Conservation (phyloP, 2,113 vertebrate species). For the Electrona antarctica region DNA sequence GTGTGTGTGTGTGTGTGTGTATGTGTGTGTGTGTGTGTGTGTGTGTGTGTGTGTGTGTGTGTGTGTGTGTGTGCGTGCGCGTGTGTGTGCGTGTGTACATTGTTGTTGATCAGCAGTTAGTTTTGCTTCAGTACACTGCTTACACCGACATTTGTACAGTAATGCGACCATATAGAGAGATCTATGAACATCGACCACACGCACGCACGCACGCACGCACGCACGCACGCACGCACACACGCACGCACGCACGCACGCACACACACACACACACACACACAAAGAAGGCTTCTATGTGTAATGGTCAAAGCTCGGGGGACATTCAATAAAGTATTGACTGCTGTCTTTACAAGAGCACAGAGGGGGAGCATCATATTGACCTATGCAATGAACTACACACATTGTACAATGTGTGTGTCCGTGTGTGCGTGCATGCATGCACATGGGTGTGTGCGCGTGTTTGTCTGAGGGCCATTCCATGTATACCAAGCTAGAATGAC, state of each 20-base stretch:
- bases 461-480: background rate
- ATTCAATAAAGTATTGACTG: slow-evolving; percentile 70
- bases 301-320: slow-evolving; percentile 48
- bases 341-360: slow-evolving; percentile 37
- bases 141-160: slow-evolving; percentile 26
- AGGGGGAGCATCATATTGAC: slow-evolving; percentile 62
- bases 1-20: background rate
- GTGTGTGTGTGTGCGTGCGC: too few relatives aligned
- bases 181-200: slow-evolving; percentile 27
- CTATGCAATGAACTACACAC: slow-evolving; percentile 41
- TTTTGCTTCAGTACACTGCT: slow-evolving; percentile 36
- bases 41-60: too few relatives aligned
- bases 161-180: slow-evolving; percentile 23
- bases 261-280: slow-evolving; percentile 23
- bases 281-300: slow-evolving; percentile 15
- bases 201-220: slow-evolving; percentile 22
- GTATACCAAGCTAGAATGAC: too few relatives aligned
- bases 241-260: slow-evolving; percentile 19
- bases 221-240: slow-evolving; percentile 6
- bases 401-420: background rate
- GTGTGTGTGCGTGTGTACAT: background rate
- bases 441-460: background rate
- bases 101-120: slow-evolving; percentile 26
- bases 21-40: too few relatives aligned
- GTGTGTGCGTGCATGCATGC: too few relatives aligned